phyloP scores from a whole-genome alignment of 2,797 vertebrate species.

The Propithecus perrieri region DNA sequence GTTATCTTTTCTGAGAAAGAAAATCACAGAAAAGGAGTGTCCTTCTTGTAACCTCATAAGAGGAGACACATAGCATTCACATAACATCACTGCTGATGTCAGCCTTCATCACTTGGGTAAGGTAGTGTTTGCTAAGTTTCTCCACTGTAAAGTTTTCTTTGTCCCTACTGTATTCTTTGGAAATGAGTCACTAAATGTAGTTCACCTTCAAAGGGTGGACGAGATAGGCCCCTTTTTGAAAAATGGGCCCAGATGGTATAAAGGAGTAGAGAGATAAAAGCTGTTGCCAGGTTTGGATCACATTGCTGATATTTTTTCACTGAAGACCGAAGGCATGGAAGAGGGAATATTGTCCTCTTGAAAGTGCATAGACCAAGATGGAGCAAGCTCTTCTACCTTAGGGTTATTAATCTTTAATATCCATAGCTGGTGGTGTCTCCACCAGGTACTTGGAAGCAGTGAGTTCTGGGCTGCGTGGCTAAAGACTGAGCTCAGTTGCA shows the following conservation, averaged over 20 bases:
- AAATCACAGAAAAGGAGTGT: background rate
- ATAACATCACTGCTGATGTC: background rate
- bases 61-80: background rate
- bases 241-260: background rate
- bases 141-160: background rate
- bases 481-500: background rate
- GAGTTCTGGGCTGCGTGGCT: background rate
- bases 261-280: background rate
- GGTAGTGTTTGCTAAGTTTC: background rate
- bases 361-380: background rate
- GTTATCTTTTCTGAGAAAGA: background rate
- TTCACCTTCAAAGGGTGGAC: background rate
- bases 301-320: background rate
- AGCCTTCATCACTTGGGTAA: background rate
- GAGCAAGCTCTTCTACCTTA: background rate
- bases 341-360: background rate
- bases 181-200: background rate
- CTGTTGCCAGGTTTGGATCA: background rate
- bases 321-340: background rate
- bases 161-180: background rate
- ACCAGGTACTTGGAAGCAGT: background rate
- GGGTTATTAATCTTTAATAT: background rate
- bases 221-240: background rate
- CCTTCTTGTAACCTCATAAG: background rate
- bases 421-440: background rate